These are phyloP conservation scores for Vesta saturnalis DNA, from an alignment of 2,888 invertebrate genomes.

Conservation along the genomic window DNA sequence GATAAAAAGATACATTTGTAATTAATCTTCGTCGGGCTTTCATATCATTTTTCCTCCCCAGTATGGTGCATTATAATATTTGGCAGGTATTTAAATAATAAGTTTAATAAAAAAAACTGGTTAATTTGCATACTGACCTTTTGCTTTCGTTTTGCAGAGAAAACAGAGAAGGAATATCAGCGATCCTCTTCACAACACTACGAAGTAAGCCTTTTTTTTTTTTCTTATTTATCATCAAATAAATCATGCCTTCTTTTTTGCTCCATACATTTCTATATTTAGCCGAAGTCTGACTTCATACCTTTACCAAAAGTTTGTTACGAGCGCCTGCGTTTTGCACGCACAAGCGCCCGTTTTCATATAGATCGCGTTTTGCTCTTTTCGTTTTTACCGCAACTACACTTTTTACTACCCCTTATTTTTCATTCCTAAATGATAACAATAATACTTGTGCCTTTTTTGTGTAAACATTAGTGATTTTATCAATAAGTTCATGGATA, in stretches of 20 bases:
- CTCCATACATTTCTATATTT: constrained; percentile 16
- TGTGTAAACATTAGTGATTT: too few relatives aligned
- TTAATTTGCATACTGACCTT: constrained; percentile 24
- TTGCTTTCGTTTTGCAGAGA: constrained; percentile 61
- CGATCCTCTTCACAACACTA: constrained; percentile 81
- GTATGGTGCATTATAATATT: neutral
- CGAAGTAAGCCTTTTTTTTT: constrained; percentile 65
- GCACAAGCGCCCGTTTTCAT: constrained; percentile 7
- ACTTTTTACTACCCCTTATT: too few relatives aligned
- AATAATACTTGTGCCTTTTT: too few relatives aligned
- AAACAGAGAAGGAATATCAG: constrained; percentile 81
- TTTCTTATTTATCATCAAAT: constrained; percentile 16
- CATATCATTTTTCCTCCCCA: neutral
- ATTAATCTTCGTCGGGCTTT: too few relatives aligned
- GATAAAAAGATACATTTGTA: too few relatives aligned
- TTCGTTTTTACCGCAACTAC: too few relatives aligned
- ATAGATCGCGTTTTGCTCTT: constrained; percentile 16
- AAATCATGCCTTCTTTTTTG: constrained; percentile 17
- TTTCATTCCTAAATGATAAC: too few relatives aligned
- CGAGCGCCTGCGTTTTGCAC: constrained; percentile 32
- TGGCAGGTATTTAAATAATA: too few relatives aligned
- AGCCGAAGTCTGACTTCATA: constrained; percentile 31
- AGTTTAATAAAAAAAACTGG: constrained; percentile 12
- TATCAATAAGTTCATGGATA: too few relatives aligned
- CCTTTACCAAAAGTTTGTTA: constrained; percentile 22